Conservation (phyloP, 2,797 vertebrate genomes). For the Danio kyathit region DNA sequence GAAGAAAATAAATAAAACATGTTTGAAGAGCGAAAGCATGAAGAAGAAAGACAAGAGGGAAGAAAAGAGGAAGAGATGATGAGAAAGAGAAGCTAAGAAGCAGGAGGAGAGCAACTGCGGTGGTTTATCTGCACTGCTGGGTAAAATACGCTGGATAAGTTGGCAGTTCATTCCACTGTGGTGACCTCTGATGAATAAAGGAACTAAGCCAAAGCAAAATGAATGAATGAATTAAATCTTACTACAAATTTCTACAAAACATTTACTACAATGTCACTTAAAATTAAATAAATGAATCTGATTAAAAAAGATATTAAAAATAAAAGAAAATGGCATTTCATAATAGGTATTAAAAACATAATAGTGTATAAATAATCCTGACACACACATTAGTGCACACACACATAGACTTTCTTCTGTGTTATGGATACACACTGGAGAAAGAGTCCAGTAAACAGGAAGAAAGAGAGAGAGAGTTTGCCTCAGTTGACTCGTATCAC, state of each 20-base stretch:
- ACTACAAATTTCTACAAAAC: too few species aligned
- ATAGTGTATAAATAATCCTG: too few species aligned
- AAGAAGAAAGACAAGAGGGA: conserved; percentile 41
- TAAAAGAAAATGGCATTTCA: too few species aligned
- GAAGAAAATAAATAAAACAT: conserved; percentile 35
- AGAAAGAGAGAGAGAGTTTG: conserved; percentile 67
- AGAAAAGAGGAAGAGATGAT: conserved; percentile 52
- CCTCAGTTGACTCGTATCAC: conserved; percentile 67
- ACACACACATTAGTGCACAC: neutral
- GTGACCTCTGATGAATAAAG: too few species aligned
- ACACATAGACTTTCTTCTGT: neutral
- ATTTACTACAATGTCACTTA: too few species aligned
- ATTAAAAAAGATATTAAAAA: too few species aligned
- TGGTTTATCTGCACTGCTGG: conserved; percentile 20
- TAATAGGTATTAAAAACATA: too few species aligned
- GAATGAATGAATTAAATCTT: too few species aligned
- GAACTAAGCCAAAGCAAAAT: too few species aligned
- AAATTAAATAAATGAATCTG: too few species aligned
- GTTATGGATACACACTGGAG: neutral
- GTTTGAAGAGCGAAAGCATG: conserved; percentile 11
- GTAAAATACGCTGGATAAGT: too few species aligned
- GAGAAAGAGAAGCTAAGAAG: neutral
- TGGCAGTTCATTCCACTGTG: too few species aligned
- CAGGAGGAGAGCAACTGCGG: conserved; percentile 19
- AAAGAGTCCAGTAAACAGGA: conserved; percentile 50